Evolutionary conservation across 2,113 vertebrate species (phyloP), one percentile per base, ranked within the genome.

Genomic region (Entosphenus tridentatus): DNA sequence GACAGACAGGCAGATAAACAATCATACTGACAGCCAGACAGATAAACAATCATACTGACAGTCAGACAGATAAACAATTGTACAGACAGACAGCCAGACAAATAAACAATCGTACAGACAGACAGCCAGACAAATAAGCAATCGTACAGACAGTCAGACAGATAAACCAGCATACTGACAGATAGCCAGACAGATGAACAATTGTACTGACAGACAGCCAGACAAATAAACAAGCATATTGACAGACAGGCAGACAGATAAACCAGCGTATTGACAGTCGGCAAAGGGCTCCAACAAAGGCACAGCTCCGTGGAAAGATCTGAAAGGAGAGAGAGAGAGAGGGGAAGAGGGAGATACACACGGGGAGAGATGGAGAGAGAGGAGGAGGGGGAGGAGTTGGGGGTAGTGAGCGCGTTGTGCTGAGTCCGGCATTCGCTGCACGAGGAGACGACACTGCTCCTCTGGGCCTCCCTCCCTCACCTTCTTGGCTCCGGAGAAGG

Each of bases 401-500:
- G 70, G 58, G 5, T 39, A 39, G 39, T 39, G 39, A 6, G 5
- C 39, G 39, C 5, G 39, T 39, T 39, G 39, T 39, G 39, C 6
- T 39, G 39, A 39, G 39, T 39, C 39, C 39, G 58, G 14, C 39
- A 65, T 12, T 21, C 69, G 17, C 57, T 70, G 21, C 57, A 70
- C 39, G 56, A 16, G n/a, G 54, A n/a, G 3, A 12, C 14, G 56
- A 57, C 39, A 3, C 39, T 5, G 39, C 39, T 39, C 39, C 39
- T 65, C 62, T 65, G n/a, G n/a, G n/a, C 21, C 62, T 72, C 73
- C 76, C 75, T 71, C 18, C 71, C 79, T 83, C 75, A 80, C 79
- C 80, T 82, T 82, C 79, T 79, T 77, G 67, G 74, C 78, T 75
- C 77, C 80, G 73, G 80, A 72, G 78, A 81, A 80, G 71, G 77